Base-by-base conservation (phyloP, 1,140 invertebrate species). In the Antheraea pernyi region DNA sequence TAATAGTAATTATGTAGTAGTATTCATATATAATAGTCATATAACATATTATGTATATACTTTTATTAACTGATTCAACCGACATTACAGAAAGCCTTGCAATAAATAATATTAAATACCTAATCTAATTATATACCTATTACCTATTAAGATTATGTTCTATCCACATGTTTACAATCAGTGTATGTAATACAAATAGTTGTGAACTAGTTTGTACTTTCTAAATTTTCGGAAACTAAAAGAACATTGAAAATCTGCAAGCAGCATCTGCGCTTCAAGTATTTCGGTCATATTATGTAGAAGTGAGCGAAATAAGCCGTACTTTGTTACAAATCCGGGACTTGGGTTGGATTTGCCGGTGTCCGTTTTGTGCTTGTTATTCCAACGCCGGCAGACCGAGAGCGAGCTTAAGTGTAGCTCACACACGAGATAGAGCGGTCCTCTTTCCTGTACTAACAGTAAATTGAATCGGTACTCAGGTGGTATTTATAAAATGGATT, bases 241-340 rank as follows among this genome's bases (percentile, higher is more conserved):
- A 77, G 73, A 74, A 71, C 78, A 80, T 82, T 76, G 73, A 81
- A 76, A 82, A 81, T 80, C 68, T 81, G 72, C 75, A 78, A 67
- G 70, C 72, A 80, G 76, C 83, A 83, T 82, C 80, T 83, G 80
- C 69, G 75, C 80, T 77, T 70, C 67, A 75, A 82, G 73, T 81
- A 78, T 78, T 85, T 81, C 71, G 76, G 72, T 74, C 76, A 79
- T 81, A 79, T 85, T 82, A 80, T 82, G 75, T 81, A 80, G 77
- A 81, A 80, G 78, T 80, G 78, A 83, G 75, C 81, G 72, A 74
- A 79, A 79, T 85, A 87, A 88, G 81, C 80, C 75, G 73, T 79
- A 86, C 83, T 86, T 83, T 84, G 84, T 84, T 74, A 85, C 85
- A 86, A 88, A 88, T 88, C 84, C 83, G 73, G 75, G 76, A 79